Evolutionary conservation across 2,113 vertebrate genomes (phyloP).

Genomic region (Labeo catla): DNA sequence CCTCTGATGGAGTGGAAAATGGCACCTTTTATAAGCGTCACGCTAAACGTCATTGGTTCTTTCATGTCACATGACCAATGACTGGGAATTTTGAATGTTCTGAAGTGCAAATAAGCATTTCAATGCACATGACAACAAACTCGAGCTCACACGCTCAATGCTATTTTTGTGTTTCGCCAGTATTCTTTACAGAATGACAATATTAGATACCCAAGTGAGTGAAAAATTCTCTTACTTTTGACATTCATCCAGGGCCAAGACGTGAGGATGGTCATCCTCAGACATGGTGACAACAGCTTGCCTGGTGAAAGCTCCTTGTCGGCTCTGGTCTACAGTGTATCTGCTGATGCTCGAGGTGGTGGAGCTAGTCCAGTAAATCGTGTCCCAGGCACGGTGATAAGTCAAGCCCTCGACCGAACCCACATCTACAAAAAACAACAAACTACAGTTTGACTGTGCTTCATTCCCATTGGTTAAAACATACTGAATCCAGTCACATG

Average conservation of each 20-base stretch:
- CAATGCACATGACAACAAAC: background rate
- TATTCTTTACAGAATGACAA: background rate
- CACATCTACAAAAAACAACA: constrained; percentile 80
- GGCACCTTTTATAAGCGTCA: background rate
- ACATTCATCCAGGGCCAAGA: constrained; percentile 92
- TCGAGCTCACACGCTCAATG: background rate
- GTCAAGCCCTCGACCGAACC: constrained; percentile 96
- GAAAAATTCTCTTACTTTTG: constrained; percentile 75
- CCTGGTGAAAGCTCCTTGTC: constrained; percentile 80
- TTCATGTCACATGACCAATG: background rate
- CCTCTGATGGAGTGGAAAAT: background rate
- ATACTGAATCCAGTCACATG: background rate
- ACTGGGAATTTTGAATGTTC: background rate
- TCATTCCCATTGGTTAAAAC: background rate
- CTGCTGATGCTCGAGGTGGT: constrained; percentile 93
- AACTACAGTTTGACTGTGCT: background rate
- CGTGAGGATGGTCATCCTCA: constrained; percentile 95
- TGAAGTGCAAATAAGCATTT: background rate
- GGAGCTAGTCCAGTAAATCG: constrained; percentile 96
- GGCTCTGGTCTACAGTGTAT: constrained; percentile 87
- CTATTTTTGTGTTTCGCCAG: background rate
- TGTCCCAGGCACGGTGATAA: constrained; percentile 94
- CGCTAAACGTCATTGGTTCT: background rate
- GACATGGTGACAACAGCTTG: constrained; percentile 91
- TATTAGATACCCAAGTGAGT: background rate